A percentile compares a stretch with the other conserved stretches of the same genome.
phyloP scores from a whole-genome alignment of 2,113 vertebrate genomes.

The Paramormyrops kingsleyae region DNA sequence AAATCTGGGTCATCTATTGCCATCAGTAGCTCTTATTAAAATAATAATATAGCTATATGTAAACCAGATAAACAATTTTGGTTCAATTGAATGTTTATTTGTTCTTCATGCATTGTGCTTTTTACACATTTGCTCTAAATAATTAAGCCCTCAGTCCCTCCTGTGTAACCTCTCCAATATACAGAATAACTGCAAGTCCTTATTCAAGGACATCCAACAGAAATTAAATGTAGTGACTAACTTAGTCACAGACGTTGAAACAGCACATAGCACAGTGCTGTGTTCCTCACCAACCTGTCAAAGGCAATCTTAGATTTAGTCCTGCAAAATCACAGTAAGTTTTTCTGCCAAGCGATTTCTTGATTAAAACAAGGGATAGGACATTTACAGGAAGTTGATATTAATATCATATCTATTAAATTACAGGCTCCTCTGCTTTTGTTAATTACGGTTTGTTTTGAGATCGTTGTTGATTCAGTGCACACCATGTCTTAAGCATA shows the following conservation, averaged over 20 bases:
- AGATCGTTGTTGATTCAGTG: neutral
- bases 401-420: neutral
- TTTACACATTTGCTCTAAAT: neutral
- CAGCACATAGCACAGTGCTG: conserved; percentile 38
- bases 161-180: neutral
- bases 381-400: neutral
- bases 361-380: neutral
- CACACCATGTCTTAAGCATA: neutral
- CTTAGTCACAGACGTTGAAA: neutral
- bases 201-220: conserved; percentile 11
- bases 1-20: neutral
- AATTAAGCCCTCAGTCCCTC: neutral
- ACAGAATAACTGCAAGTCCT: neutral
- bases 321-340: neutral
- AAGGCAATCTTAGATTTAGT: neutral
- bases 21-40: neutral
- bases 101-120: neutral
- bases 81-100: neutral
- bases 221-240: conserved; percentile 34
- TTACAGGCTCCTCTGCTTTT: neutral
- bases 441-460: neutral
- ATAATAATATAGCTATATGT: neutral
- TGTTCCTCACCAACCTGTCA: conserved; percentile 35
- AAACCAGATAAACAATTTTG: neutral
- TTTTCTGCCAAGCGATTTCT: neutral